These are phyloP conservation scores for Drosophila pectinifera DNA, from an alignment of 1,140 invertebrate genomes.

Conservation along the genomic window DNA sequence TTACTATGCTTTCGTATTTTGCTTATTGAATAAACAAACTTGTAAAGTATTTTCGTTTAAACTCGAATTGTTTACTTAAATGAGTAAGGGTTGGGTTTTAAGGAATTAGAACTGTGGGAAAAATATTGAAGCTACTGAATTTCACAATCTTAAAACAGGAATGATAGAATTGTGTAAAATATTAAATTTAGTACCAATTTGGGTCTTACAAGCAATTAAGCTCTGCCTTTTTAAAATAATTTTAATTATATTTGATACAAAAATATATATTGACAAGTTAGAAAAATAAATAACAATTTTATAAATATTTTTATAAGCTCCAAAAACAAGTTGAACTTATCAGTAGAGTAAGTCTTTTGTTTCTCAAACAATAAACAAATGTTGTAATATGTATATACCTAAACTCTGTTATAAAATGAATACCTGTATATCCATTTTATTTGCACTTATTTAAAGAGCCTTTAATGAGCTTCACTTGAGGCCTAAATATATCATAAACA, in stretches of 20 bases:
- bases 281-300: background rate
- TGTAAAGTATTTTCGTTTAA: slow-evolving; percentile 44
- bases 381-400: background rate
- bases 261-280: no score
- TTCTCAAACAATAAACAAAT: background rate
- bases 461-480: slow-evolving; percentile 1
- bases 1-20: slow-evolving; percentile 60
- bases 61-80: slow-evolving; percentile 15
- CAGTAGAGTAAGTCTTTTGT: background rate
- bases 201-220: no score
- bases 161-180: no score
- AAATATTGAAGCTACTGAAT: no score
- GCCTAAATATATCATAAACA: slow-evolving; percentile 17
- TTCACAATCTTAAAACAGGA: background rate
- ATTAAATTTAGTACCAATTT: no score
- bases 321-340: background rate
- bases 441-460: background rate
- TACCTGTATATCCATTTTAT: no score
- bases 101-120: background rate
- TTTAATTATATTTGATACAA: no score
- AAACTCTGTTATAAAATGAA: no score
- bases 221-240: no score
- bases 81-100: background rate
- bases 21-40: slow-evolving; percentile 68
- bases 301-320: background rate